A percentile compares a stretch with the other conserved stretches of the same genome.
These are phyloP conservation scores for Hoplostethus atlanticus DNA, from an alignment of 2,797 vertebrate genomes.

Conservation along the genomic window DNA sequence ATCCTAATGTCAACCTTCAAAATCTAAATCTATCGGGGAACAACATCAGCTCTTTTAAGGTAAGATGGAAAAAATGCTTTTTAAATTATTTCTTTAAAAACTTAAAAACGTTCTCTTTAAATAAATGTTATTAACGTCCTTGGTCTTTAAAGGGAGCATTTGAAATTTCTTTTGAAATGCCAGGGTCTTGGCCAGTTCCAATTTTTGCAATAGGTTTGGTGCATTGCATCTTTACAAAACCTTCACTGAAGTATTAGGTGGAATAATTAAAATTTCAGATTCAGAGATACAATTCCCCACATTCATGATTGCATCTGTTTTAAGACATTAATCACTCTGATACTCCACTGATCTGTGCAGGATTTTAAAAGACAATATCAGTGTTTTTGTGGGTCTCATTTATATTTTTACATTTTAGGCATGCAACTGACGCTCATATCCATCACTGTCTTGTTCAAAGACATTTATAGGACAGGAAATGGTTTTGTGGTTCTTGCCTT, in stretches of 20 bases:
- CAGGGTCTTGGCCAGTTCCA: constrained; percentile 36
- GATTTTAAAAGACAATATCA: background rate
- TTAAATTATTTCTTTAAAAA: constrained; percentile 40
- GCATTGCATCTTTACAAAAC: constrained; percentile 1
- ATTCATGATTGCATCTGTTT: constrained; percentile 22
- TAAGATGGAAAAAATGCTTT: constrained; percentile 64
- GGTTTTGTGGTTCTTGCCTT: background rate
- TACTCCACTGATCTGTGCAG: constrained; percentile 2
- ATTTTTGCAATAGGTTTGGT: constrained; percentile 27
- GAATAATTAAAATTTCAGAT: constrained; percentile 30
- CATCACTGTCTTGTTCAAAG: constrained; percentile 42
- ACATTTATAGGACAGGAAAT: constrained; percentile 9
- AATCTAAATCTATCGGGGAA: constrained; percentile 92
- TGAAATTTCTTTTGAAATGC: constrained; percentile 42
- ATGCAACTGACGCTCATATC: constrained; percentile 18
- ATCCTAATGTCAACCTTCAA: constrained; percentile 86
- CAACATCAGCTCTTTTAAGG: constrained; percentile 91
- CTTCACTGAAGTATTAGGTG: constrained; percentile 34
- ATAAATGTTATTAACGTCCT: constrained; percentile 57
- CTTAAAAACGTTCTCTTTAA: constrained; percentile 26
- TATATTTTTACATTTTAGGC: constrained; percentile 6
- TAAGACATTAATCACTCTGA: background rate
- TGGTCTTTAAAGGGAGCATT: constrained; percentile 47
- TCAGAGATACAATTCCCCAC: constrained; percentile 28
- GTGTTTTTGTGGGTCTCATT: background rate